Conservation (phyloP, 2,113 vertebrate species). For the Heliornis fulica region DNA sequence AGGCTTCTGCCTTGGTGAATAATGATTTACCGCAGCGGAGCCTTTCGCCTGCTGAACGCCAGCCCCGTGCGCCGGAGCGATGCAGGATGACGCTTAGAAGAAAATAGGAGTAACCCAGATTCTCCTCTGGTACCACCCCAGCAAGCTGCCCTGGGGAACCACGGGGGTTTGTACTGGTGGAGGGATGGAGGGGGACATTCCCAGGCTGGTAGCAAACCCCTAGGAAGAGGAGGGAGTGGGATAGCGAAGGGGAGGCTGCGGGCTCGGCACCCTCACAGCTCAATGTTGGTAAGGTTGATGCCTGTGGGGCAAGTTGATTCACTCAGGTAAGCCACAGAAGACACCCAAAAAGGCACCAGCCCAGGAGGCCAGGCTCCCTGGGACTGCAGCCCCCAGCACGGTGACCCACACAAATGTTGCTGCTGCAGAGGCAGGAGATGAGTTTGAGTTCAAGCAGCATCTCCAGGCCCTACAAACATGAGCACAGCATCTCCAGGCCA, state of each 20-base stretch:
- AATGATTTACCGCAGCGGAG: conserved; percentile 29
- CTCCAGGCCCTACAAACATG: neutral
- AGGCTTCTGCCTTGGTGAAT: conserved; percentile 29
- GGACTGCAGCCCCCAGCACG: rapidly evolving
- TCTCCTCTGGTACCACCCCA: neutral
- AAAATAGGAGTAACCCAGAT: neutral
- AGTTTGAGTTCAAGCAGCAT: no score
- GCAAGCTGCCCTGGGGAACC: neutral
- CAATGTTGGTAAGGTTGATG: neutral
- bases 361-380: neutral
- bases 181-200: no score
- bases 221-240: no score
- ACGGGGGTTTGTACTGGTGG: rapidly evolving
- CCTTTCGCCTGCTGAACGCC: neutral
- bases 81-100: neutral
- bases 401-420: rapidly evolving
- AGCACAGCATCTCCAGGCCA: rapidly evolving
- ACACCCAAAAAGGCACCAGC: no score
- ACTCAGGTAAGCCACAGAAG: neutral
- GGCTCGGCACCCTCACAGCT: rapidly evolving
- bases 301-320: rapidly evolving
- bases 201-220: neutral
- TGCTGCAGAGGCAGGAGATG: neutral
- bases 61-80: neutral
- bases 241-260: neutral